Evolutionary conservation across 1,140 invertebrate species (phyloP), one percentile per base, ranked within the genome.

Genomic region (Dryas iulia): DNA sequence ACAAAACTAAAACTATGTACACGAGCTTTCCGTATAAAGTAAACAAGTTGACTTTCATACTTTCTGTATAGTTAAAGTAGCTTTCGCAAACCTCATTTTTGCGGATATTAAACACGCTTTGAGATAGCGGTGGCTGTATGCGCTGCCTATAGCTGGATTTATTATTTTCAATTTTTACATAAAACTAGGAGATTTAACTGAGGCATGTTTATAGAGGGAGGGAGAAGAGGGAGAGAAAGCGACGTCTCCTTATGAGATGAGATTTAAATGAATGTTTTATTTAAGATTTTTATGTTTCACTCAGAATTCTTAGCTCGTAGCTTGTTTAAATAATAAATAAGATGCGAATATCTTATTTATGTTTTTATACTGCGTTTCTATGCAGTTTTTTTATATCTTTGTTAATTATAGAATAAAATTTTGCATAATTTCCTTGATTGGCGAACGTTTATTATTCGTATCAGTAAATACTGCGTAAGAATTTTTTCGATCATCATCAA

Each of bases 161-260:
- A 47, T 47, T 47, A 47, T 47, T 47, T 47, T 47, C 39, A 47
- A 47, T 47, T 47, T n/a, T 47, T 47, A 47, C 39, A 47, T 47
- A 21, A 47, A 47, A 47, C 39, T 47, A 47, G 39, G 10, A 18
- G 39, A 47, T 47, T 47, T 47, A 47, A 47, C 39, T 18, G 39
- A 47, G 39, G 21, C 7, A 47, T 47, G 39, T 47, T 47, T 47
- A 47, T 47, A 47, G 39, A 47, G 39, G 14, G 3, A n/a, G n/a
- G n/a, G n/a, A n/a, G n/a, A n/a, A n/a, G n/a, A n/a, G n/a, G n/a
- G n/a, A n/a, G n/a, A n/a, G n/a, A n/a, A 18, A 5, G 39, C 39
- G 39, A 47, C 39, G 39, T n/a, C 21, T 8, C 39, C 39, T 14
- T 47, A 47, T 18, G 39, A 47, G 39, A 47, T 47, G 39, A 47